phyloP scores from a whole-genome alignment of 1,140 invertebrate species.

The Andrena cerasifolii region DNA sequence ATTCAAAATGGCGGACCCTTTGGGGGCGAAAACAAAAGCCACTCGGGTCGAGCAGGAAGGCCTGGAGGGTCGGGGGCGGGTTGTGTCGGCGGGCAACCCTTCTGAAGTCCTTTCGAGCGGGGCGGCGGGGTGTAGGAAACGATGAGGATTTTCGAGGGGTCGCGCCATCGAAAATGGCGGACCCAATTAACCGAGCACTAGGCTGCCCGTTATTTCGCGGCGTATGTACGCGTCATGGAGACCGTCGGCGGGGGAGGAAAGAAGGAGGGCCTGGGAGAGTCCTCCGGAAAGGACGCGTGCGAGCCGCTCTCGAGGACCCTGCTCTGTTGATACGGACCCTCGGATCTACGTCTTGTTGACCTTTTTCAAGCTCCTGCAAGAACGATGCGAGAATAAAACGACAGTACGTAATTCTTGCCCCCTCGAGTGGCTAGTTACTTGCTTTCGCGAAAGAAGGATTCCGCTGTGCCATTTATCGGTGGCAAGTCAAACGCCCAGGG shows the following conservation, averaged over 20 bases:
- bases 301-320: slow-evolving; percentile 8
- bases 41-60: slow-evolving; percentile 66
- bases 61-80: slow-evolving; percentile 43
- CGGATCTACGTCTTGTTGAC: slow-evolving; percentile 75
- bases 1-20: slow-evolving; percentile 82
- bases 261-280: slow-evolving; percentile 65
- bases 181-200: slow-evolving; percentile 80
- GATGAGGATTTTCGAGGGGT: slow-evolving; percentile 73
- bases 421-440: slow-evolving; percentile 32
- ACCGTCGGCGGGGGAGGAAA: slow-evolving; percentile 56
- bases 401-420: slow-evolving; percentile 17
- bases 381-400: slow-evolving; percentile 15
- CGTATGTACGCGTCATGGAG: slow-evolving; percentile 66
- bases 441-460: too few relatives aligned
- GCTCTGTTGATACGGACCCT: slow-evolving; percentile 57
- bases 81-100: slow-evolving; percentile 76
- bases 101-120: slow-evolving; percentile 69
- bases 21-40: slow-evolving; percentile 81
- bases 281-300: slow-evolving; percentile 59
- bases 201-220: slow-evolving; percentile 67
- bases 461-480: too few relatives aligned
- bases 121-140: slow-evolving; percentile 44
- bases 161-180: slow-evolving; percentile 81
- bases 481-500: too few relatives aligned
- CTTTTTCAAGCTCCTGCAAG: slow-evolving; percentile 62